Base-by-base conservation (phyloP, 2,797 vertebrate genomes). In the Poeciliopsis gracilis region DNA sequence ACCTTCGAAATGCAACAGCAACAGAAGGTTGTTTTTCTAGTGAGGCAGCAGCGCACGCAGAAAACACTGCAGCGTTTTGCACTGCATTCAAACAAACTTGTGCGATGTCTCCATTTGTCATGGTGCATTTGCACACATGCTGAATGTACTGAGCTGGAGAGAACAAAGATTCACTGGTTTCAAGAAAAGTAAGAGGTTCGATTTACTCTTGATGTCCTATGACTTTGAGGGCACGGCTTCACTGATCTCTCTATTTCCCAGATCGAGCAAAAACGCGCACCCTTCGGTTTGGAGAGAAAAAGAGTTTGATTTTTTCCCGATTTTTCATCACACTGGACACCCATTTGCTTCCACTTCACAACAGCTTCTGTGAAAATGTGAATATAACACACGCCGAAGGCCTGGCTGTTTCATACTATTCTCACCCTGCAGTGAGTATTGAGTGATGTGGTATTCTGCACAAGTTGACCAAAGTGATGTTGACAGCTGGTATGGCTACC, bases 361-460 rank as follows among this genome's bases (percentile, higher is more conserved):
- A 25, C 63, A 23, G 63, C 18, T 23, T 38, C 18, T 66, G 59
- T 63, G 28, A 30, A 63, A 63, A 63, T 33, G 30, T 30, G 59
- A 63, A 63, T 16, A 30, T 3, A 63, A 16, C 59, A 36, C 30
- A 30, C 15, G 7, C 59, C 23, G 7, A 36, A 33, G 59, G 30
- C 33, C 63, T 70, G 13, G 13, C 43, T 71, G 43, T 71, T 28
- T 69, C 38, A 9, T 46, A 46, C 67, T 15, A 45, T n/a, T 70
- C 67, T 36, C 72, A 3, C 30, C 61, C 66, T 51, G 78, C 75
- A 55, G 79, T 45, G 4, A 78, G 77, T 83, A 90, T 85, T 63
- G 86, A 88, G 82, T 79, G 88, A 77, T 66, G 77, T 1, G 0
- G 12, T 45, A 25, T 79, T 89, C 85, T 81, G 84, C 87, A 75